Evolutionary conservation across 2,113 vertebrate species (phyloP).

Genomic region (Micronisus gabar): DNA sequence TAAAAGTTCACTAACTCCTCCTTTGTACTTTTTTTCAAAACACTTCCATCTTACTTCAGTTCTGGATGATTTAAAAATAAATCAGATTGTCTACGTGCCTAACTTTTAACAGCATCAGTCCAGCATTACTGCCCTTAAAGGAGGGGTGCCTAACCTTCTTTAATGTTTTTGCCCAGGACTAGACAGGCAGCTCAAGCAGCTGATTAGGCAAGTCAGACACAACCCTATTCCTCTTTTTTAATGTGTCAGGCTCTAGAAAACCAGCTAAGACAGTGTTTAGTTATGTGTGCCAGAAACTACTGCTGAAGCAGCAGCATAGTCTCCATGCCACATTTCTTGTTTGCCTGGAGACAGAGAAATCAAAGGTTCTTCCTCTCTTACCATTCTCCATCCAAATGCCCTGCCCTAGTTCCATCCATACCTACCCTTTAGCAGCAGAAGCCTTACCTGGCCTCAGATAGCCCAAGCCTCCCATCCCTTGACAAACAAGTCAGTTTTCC

Average conservation of each 20-base stretch:
- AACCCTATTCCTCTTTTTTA: not conserved
- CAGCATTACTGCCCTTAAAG: not conserved
- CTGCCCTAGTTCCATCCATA: not conserved
- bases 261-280: not conserved
- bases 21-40: not conserved
- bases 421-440: not conserved
- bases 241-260: not conserved
- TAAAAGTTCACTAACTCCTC: not conserved
- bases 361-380: not conserved
- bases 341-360: not conserved
- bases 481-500: not conserved
- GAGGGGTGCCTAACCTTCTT: not conserved
- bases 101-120: not conserved
- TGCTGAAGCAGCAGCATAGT: not conserved
- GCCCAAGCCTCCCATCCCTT: not conserved
- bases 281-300: not conserved
- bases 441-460: not conserved
- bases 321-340: not conserved
- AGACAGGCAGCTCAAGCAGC: not conserved
- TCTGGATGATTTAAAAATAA: not conserved
- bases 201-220: not conserved
- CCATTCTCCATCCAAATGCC: accelerated
- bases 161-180: not conserved
- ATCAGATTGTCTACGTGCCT: not conserved
- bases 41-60: not conserved